Percentiles rank a stretch among this genome's conserved stretches.
These are phyloP conservation scores for Hartigia nigra DNA, from an alignment of 2,888 invertebrate species.

Conservation along the genomic window DNA sequence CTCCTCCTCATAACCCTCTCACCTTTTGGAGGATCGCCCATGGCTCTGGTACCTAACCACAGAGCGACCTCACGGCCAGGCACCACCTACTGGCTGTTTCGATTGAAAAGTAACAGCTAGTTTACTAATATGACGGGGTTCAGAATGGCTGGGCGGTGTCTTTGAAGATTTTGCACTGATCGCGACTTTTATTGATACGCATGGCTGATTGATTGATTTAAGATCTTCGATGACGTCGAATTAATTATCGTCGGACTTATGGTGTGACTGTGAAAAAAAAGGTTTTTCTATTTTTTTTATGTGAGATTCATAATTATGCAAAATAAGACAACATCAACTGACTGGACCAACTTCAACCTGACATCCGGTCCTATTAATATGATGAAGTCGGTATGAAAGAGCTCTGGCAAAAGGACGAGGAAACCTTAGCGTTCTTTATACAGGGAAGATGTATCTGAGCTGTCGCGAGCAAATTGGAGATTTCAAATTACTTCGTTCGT, in stretches of 20 bases:
- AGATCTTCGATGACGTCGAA: not conserved
- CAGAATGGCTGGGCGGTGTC: not conserved
- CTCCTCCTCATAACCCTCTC: not conserved
- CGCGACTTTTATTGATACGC: not conserved
- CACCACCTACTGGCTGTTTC: not conserved
- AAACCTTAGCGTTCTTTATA: not conserved
- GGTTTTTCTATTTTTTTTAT: not conserved
- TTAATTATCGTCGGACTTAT: not conserved
- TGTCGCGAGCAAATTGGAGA: constrained; percentile 8
- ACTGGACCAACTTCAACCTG: not conserved
- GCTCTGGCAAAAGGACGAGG: constrained; percentile 4
- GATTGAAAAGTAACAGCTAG: not conserved
- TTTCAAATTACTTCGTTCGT: constrained; percentile 1
- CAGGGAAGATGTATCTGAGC: not conserved
- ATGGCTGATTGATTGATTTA: not conserved
- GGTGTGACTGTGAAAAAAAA: not conserved
- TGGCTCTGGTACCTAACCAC: not conserved
- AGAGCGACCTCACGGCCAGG: not conserved
- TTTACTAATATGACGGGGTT: not conserved
- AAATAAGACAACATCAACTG: not conserved
- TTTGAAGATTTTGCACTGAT: not conserved
- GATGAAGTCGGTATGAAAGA: not conserved
- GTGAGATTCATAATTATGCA: not conserved
- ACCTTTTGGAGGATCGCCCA: not conserved
- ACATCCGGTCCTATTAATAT: constrained; percentile 2